These are phyloP conservation scores for Dynastes hyllus DNA, from an alignment of 2,888 invertebrate genomes.

Conservation along the genomic window DNA sequence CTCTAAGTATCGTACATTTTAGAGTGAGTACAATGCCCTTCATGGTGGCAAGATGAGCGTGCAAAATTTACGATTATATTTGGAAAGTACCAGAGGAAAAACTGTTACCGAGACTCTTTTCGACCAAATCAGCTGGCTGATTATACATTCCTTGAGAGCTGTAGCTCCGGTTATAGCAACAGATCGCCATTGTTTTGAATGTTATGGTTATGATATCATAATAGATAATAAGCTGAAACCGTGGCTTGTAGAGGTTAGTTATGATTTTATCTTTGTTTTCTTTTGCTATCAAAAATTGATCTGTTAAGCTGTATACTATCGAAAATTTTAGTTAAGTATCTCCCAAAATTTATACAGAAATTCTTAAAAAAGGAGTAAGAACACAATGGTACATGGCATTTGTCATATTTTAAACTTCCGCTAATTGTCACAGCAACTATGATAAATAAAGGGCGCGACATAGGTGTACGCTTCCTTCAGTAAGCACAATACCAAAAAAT, in stretches of 20 bases:
- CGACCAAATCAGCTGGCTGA: constrained; percentile 90
- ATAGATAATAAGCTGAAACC: constrained; percentile 96
- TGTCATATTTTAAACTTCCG: too few relatives aligned
- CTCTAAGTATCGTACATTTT: constrained; percentile 54
- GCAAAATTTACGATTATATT: constrained; percentile 89
- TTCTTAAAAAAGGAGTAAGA: too few relatives aligned
- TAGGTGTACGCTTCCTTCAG: too few relatives aligned
- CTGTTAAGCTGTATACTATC: too few relatives aligned
- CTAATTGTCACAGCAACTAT: too few relatives aligned
- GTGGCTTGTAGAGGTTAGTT: constrained; percentile 87
- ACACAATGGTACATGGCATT: too few relatives aligned
- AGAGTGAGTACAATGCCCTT: constrained; percentile 94
- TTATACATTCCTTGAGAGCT: constrained; percentile 94
- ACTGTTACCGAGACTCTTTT: constrained; percentile 91
- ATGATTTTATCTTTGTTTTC: background rate
- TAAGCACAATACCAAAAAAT: too few relatives aligned
- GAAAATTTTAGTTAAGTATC: too few relatives aligned
- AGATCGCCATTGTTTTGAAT: constrained; percentile 94
- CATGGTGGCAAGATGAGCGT: constrained; percentile 97
- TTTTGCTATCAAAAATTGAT: too few relatives aligned
- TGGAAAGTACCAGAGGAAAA: constrained; percentile 93
- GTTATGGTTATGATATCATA: constrained; percentile 97
- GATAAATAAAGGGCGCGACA: too few relatives aligned
- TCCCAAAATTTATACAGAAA: too few relatives aligned
- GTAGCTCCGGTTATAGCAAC: constrained; percentile 95